Percentiles rank a stretch among this genome's conserved stretches.
These are phyloP conservation scores for Bucorvus abyssinicus DNA, from an alignment of 2,797 vertebrate genomes.

Conservation along the genomic window DNA sequence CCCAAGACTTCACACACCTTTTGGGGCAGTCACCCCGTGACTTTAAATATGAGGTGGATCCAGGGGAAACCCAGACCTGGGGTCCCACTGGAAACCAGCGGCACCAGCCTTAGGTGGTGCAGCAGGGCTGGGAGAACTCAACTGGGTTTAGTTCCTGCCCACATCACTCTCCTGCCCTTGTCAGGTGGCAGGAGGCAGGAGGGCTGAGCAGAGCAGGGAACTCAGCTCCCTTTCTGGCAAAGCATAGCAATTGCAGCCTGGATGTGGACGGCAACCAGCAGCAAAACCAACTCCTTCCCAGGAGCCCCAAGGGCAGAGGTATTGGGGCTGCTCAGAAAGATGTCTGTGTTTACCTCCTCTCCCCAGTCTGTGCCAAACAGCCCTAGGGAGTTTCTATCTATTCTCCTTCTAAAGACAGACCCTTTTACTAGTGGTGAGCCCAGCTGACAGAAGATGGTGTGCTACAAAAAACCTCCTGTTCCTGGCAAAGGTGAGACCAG, in stretches of 20 bases:
- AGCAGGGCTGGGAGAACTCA: neutral
- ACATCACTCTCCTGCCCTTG: neutral
- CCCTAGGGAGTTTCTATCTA: neutral
- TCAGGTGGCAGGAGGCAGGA: neutral
- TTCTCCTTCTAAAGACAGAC: neutral
- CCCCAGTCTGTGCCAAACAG: neutral
- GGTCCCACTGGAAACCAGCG: neutral
- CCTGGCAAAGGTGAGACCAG: neutral
- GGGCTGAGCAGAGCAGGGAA: neutral
- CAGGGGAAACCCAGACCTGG: neutral
- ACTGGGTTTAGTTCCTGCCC: neutral
- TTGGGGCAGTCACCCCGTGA: neutral
- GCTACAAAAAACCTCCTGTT: neutral
- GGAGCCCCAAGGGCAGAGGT: neutral
- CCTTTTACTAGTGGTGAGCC: neutral
- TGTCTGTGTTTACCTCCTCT: neutral
- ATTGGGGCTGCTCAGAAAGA: neutral
- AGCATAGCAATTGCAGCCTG: neutral
- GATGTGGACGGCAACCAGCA: neutral
- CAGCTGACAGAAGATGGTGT: neutral
- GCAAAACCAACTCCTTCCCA: neutral
- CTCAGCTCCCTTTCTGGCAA: neutral
- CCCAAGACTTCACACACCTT: accelerated
- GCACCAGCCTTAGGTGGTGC: neutral
- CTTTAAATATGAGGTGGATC: neutral